Evolutionary conservation across 1,140 invertebrate species (phyloP).

Genomic region (Hyles euphorbiae): DNA sequence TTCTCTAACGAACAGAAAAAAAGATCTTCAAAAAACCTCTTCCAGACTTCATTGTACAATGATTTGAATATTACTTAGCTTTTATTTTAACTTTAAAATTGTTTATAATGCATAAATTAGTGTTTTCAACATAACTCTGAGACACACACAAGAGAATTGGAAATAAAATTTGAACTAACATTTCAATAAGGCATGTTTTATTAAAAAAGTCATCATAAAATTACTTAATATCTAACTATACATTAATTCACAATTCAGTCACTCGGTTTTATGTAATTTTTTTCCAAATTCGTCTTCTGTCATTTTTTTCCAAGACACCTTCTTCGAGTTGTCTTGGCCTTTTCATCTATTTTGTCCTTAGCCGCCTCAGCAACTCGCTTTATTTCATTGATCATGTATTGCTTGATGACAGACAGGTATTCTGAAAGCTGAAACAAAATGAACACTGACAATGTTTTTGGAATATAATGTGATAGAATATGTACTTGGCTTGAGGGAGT

Average conservation of each 20-base stretch:
- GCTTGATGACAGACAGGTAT: conserved; percentile 50
- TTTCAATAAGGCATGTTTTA: too few relatives aligned
- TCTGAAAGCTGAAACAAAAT: conserved; percentile 47
- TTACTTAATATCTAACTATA: background rate
- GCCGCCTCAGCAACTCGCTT: conserved; percentile 35
- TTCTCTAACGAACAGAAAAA: too few relatives aligned
- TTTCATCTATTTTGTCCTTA: conserved; percentile 45
- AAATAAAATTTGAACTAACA: too few relatives aligned
- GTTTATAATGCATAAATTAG: too few relatives aligned
- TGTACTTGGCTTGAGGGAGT: too few relatives aligned
- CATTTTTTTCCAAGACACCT: conserved; percentile 36
- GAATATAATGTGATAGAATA: background rate
- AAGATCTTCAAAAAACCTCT: too few relatives aligned
- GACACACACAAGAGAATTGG: too few relatives aligned
- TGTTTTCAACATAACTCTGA: too few relatives aligned
- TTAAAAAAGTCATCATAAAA: too few relatives aligned
- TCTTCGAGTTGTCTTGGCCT: conserved; percentile 33
- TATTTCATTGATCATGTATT: conserved; percentile 61
- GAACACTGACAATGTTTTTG: background rate
- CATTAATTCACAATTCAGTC: background rate
- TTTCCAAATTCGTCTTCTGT: background rate
- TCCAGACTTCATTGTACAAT: too few relatives aligned
- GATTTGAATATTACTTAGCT: too few relatives aligned
- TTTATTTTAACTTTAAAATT: too few relatives aligned
- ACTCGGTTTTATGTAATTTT: background rate